Evolutionary conservation across 1,140 invertebrate species (phyloP), one percentile per base, ranked within the genome.

Genomic region (Augochlora pura): DNA sequence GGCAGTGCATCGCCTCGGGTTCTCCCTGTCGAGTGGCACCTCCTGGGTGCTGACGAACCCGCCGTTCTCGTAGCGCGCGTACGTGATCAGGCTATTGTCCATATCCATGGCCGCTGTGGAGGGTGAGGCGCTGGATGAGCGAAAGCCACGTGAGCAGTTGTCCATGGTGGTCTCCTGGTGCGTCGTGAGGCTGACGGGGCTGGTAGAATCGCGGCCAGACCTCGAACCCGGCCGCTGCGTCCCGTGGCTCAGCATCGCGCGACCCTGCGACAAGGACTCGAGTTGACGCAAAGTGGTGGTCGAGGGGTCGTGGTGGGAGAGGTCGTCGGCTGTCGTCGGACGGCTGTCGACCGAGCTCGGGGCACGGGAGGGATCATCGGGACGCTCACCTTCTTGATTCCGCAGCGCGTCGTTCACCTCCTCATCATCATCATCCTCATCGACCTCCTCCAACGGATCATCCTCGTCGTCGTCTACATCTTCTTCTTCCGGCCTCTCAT

Each of bases 1-100:
- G 21, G 97, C 97, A 4, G 96, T 96, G 91, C 98, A 99, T 85
- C 97, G 95, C 6, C 97, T 93, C 0, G 97, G 97, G 90, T 97
- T 97, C 62, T 95, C 95, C 64, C 94, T 96, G 90, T 98, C 97
- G 23, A 98, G 95, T 9, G 98, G 98, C 23, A 98, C 96, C 86
- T 97, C 96, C 79, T 95, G 95, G 3, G 95, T 96, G 81, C 94
- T 95, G 74, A 96, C 94, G 86, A 96, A 96, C 74, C 95, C 94
- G 2, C 96, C 96, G 88, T 95, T 95, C 77, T 96, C 95, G 87
- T 95, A 96, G 83, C 96, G 94, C 6, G 95, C 96, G 87, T 95
- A 96, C 7, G 90, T 92, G 73, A 91, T 92, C 68, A 93, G 87
- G 86, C 90, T 92, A 91, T 88, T 93, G 92, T 93, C 93, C 90